Percentiles rank a stretch among this genome's conserved stretches.
These are phyloP conservation scores for Aplidium turbinatum DNA, from an alignment of 23 tunicate genomes.

Conservation along the genomic window DNA sequence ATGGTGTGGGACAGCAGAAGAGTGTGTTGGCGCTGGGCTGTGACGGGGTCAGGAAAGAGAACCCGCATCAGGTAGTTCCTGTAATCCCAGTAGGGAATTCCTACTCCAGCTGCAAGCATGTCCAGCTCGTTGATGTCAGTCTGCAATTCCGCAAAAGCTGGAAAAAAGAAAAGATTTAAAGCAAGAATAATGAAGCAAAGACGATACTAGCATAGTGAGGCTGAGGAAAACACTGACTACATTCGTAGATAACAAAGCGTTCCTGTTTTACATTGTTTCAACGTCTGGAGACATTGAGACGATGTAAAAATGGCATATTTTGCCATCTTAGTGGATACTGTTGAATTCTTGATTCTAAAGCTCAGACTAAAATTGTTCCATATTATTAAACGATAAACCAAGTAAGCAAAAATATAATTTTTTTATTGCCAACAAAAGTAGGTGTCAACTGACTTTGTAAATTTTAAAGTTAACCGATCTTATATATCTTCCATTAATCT, in stretches of 20 bases:
- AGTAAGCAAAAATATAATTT: neutral
- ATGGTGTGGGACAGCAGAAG: constrained; percentile 1
- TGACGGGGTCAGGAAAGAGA: constrained; percentile 67
- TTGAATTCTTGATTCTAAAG: no score
- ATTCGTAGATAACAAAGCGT: no score
- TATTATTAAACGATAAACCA: neutral
- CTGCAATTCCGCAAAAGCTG: constrained; percentile 87
- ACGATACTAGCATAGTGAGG: neutral
- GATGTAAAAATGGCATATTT: no score
- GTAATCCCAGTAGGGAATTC: constrained; percentile 59
- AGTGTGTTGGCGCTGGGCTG: constrained; percentile 34
- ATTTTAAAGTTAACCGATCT: no score
- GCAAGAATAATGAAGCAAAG: neutral
- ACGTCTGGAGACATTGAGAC: no score
- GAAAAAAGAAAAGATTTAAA: neutral
- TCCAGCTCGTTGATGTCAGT: constrained; percentile 80
- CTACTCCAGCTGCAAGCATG: constrained; percentile 38
- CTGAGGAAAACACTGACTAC: neutral
- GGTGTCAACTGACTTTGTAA: no score
- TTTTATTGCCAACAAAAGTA: no score
- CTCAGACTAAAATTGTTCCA: no score
- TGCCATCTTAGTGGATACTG: no score
- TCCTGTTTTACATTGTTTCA: no score
- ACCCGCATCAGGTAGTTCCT: constrained; percentile 79
- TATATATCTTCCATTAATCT: no score